Evolutionary conservation across 2,888 invertebrate genomes (phyloP).

Genomic region (Clitarchus hookeri): DNA sequence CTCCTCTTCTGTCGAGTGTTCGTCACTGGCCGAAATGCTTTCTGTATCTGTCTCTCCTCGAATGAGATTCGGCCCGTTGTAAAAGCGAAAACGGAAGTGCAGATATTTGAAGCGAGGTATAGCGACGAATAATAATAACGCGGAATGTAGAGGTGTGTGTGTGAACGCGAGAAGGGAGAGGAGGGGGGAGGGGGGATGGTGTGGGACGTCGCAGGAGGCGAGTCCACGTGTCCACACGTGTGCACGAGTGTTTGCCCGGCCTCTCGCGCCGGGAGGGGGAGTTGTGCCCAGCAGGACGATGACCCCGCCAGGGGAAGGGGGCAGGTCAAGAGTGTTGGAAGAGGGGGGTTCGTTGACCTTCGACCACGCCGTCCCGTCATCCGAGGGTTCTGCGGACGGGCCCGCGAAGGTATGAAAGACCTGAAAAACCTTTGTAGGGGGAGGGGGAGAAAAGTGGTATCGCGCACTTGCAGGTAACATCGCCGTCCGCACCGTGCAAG

Average conservation of each 20-base stretch:
- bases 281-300: background rate
- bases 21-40: too few species aligned
- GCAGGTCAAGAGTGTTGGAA: background rate
- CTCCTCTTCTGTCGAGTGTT: too few species aligned
- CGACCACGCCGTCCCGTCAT: background rate
- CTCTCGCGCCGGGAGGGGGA: background rate
- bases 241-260: background rate
- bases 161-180: background rate
- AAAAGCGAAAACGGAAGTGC: too few species aligned
- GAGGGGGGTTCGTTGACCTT: background rate
- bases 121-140: too few species aligned
- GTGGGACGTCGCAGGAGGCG: background rate
- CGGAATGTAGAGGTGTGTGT: too few species aligned
- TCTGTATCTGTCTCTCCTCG: too few species aligned
- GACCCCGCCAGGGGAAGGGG: background rate
- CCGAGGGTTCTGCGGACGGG: too few species aligned
- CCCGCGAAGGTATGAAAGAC: too few species aligned
- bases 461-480: background rate
- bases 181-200: background rate
- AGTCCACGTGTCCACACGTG: background rate
- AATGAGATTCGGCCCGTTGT: too few species aligned
- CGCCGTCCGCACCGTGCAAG: too few species aligned
- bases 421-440: background rate
- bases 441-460: background rate
- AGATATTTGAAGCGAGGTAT: too few species aligned